Percentiles rank a stretch among this genome's conserved stretches.
Conservation (phyloP, 2,888 invertebrate species). For the Callinectes sapidus region DNA sequence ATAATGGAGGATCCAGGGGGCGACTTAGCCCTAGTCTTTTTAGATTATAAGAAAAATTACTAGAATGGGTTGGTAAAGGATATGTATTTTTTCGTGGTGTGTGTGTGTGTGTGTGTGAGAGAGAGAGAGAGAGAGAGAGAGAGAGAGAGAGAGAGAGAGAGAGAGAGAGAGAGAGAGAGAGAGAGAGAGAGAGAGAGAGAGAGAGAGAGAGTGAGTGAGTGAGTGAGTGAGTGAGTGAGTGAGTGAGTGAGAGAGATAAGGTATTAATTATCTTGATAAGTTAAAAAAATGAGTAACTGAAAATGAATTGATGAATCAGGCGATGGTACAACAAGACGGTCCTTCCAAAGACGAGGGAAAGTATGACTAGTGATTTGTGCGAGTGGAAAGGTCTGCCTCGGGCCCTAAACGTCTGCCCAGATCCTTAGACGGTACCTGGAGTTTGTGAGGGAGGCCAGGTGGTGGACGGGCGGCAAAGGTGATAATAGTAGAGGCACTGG, state of each 20-base stretch:
- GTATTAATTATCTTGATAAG: neutral
- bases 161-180: no score
- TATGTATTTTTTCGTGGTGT: neutral
- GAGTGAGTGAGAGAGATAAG: no score
- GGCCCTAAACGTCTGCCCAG: slow-evolving; percentile 44
- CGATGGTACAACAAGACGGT: slow-evolving; percentile 20
- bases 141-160: no score
- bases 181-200: no score
- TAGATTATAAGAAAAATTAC: neutral
- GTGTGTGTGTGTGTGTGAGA: no score
- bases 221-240: no score
- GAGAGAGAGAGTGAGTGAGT: no score
- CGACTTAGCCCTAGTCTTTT: neutral
- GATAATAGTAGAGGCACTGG: slow-evolving; percentile 12
- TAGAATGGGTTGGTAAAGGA: neutral
- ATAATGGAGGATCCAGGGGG: neutral
- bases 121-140: no score
- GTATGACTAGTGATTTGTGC: slow-evolving; percentile 48
- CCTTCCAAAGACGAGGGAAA: slow-evolving; percentile 45
- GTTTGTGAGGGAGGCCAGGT: slow-evolving; percentile 42
- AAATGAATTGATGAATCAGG: slow-evolving; percentile 17
- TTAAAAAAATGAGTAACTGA: neutral
- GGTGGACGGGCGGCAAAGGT: slow-evolving; percentile 30
- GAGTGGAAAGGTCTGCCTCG: slow-evolving; percentile 39
- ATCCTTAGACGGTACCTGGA: slow-evolving; percentile 36